A percentile compares a stretch with the other conserved stretches of the same genome.
These are phyloP conservation scores for Neolamprologus ventralis DNA, from an alignment of 2,113 vertebrate genomes.

Conservation along the genomic window DNA sequence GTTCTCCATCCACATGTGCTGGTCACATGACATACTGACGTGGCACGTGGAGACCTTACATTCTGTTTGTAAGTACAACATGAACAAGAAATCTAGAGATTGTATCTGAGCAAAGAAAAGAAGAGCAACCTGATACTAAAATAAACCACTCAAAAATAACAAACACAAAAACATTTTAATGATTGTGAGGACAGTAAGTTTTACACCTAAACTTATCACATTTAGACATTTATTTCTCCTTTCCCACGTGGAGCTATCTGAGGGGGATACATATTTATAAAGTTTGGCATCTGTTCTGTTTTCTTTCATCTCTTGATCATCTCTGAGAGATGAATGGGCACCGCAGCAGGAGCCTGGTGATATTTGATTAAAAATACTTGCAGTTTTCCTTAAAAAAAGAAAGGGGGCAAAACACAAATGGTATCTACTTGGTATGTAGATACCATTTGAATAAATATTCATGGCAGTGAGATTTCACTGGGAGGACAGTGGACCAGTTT, in stretches of 20 bases:
- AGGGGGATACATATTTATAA: background rate
- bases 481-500: background rate
- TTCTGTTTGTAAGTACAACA: background rate
- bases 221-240: background rate
- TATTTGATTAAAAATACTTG: background rate
- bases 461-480: background rate
- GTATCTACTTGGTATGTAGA: background rate
- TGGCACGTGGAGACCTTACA: background rate
- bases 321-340: background rate
- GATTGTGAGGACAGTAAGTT: background rate
- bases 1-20: background rate
- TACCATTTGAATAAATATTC: background rate
- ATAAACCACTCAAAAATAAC: background rate
- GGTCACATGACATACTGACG: background rate
- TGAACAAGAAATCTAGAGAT: background rate
- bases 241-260: background rate
- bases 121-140: background rate
- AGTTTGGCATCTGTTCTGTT: background rate
- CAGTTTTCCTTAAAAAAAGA: background rate
- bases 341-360: background rate
- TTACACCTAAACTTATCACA: background rate
- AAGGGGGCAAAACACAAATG: background rate
- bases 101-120: background rate
- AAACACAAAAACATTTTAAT: constrained; percentile 7
- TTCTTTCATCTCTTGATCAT: background rate